Base-by-base conservation (phyloP, 2,888 invertebrate species). In the Mactromeris polynyma region DNA sequence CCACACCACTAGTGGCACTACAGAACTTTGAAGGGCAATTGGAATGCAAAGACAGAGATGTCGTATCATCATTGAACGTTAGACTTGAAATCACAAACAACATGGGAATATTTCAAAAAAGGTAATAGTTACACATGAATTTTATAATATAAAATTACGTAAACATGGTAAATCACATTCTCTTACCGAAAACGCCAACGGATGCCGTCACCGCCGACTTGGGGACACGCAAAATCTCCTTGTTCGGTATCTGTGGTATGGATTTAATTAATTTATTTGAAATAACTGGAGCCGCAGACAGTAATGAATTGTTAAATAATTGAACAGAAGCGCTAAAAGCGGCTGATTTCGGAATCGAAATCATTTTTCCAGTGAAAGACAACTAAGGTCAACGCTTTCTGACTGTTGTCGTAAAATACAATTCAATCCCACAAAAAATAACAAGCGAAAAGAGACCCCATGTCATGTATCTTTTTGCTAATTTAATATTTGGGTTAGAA, bases 291-390 rank as follows among this genome's bases (percentile, higher is more conserved):
- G 92, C 84, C n/a, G 92, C 54, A 36, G 94, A 94, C 42, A 91
- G 91, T 33, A 93, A 42, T 9, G 91, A 82, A 36, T 89, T 92
- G 14, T 95, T 93, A 33, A 95, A 93, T 58, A 94, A 88, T 83
- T 95, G 94, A 40, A 93, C 89, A 33, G 94, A 93, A 38, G 95
- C 95, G 54, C 90, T 31, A 80, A 94, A 86, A 58, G 92, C 90
- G n/a, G 92, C 85, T 26, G 82, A 82, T 90, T 93, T 94, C 7
- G 93, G 93, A 40, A 93, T 64, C 40, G 93, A 90, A 82, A 94
- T 93, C 94, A 94, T 94, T 88, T 92, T 36, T 31, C 51, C 78
- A 36, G 26, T 64, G 46, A 58, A 46, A 86, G 89, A 88, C 89
- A 86, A 88, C 91, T 87, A 89, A 88, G 87, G 88, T 91, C 89